Evolutionary conservation across 2,113 vertebrate species (phyloP).

Genomic region (Sakesphorus luctuosus): DNA sequence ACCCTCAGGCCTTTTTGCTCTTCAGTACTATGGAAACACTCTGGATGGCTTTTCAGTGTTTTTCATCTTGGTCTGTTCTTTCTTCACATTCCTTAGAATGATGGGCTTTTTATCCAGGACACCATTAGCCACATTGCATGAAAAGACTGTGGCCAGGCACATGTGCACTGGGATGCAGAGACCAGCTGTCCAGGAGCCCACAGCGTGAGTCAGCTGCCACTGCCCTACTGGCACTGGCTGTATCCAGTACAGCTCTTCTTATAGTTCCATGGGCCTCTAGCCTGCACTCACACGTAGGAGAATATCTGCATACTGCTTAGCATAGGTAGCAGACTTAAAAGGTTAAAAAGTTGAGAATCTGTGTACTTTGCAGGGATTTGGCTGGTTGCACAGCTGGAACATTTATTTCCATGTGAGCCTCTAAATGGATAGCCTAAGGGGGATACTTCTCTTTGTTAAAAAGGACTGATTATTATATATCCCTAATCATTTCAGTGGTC

Average conservation of each 20-base stretch:
- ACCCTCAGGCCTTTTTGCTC: not conserved
- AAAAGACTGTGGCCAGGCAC: not conserved
- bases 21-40: not conserved
- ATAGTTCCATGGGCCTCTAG: not conserved
- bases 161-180: not conserved
- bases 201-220: not conserved
- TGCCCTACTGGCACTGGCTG: not conserved
- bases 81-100: not conserved
- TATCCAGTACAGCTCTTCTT: not conserved
- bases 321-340: not conserved
- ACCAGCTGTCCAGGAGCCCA: fast-evolving
- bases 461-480: not conserved
- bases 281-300: not conserved
- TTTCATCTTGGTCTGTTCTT: not conserved
- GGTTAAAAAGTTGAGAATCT: not conserved
- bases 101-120: not conserved
- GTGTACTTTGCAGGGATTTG: not conserved
- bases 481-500: not conserved
- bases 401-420: not conserved
- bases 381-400: not conserved
- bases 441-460: not conserved
- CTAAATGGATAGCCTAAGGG: not conserved
- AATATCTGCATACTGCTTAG: not conserved
- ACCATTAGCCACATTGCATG: not conserved
- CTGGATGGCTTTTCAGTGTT: not conserved